Evolutionary conservation across 2,888 invertebrate genomes (phyloP).

Genomic region (Ctena decussata): DNA sequence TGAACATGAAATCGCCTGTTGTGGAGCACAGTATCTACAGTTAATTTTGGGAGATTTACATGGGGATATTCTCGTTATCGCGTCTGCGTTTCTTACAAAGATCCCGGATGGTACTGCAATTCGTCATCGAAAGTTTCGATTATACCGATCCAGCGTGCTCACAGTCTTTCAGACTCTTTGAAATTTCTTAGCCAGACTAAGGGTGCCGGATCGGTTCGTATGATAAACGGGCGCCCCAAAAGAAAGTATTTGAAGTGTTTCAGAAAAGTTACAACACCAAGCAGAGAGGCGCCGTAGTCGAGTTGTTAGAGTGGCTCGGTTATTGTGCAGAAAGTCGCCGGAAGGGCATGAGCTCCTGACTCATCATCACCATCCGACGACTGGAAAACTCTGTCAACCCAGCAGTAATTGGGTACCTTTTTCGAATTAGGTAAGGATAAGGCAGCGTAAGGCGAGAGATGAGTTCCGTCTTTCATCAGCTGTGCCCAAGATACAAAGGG

Average conservation of each 20-base stretch:
- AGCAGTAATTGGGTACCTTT: too few relatives aligned
- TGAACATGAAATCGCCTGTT: neutral
- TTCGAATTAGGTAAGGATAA: too few relatives aligned
- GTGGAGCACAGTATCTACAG: neutral
- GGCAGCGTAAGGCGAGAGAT: too few relatives aligned
- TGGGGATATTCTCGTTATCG: neutral
- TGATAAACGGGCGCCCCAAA: conserved; percentile 19
- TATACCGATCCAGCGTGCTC: conserved; percentile 34
- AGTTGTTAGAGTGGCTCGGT: too few relatives aligned
- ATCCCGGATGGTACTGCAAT: conserved; percentile 6
- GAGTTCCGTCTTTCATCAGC: too few relatives aligned
- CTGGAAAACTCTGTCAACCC: too few relatives aligned
- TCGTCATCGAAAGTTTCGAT: conserved; percentile 28
- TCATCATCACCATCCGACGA: too few relatives aligned
- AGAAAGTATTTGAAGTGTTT: conserved; percentile 38
- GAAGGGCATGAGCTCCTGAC: too few relatives aligned
- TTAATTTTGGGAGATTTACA: neutral
- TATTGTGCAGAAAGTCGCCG: too few relatives aligned
- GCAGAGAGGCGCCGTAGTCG: too few relatives aligned
- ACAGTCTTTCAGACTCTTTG: conserved; percentile 32
- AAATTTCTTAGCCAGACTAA: conserved; percentile 39
- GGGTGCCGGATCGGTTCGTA: conserved; percentile 36
- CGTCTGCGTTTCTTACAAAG: conserved; percentile 27
- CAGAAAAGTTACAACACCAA: conserved; percentile 29
- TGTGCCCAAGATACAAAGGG: too few relatives aligned